These are phyloP conservation scores for Cyphomyrmex costatus DNA, from an alignment of 1,140 invertebrate genomes.

Conservation along the genomic window DNA sequence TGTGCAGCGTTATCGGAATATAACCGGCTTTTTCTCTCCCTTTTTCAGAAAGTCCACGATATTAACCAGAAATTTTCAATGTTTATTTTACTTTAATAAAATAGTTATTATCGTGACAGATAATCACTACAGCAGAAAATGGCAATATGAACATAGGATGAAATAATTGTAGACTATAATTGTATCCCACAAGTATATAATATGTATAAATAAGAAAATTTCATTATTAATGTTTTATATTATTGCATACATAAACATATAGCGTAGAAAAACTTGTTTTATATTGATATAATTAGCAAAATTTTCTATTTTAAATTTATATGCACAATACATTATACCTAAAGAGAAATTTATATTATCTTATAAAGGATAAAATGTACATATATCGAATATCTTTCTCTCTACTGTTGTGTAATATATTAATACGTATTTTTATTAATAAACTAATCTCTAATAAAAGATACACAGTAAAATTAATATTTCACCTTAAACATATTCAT, in stretches of 20 bases:
- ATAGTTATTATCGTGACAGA: conserved; percentile 10
- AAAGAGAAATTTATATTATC: neutral
- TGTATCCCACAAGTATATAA: neutral
- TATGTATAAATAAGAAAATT: neutral
- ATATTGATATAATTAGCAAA: neutral
- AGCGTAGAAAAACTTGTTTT: neutral
- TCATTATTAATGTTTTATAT: neutral
- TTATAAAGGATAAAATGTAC: neutral
- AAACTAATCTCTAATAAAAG: neutral
- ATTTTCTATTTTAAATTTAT: neutral
- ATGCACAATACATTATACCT: neutral
- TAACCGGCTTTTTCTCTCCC: neutral
- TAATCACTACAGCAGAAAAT: neutral
- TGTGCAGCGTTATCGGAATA: neutral
- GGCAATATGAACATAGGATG: neutral
- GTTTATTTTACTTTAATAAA: conserved; percentile 22
- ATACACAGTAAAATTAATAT: neutral
- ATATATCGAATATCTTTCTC: neutral
- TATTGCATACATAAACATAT: neutral
- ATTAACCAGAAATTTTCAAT: conserved; percentile 20
- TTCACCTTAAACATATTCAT: neutral
- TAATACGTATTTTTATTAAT: neutral
- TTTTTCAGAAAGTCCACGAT: neutral
- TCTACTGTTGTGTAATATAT: too few relatives aligned
- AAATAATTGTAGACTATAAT: neutral